These are phyloP conservation scores for Sminthurides aquaticus DNA, from an alignment of 2,888 invertebrate species.

Conservation along the genomic window DNA sequence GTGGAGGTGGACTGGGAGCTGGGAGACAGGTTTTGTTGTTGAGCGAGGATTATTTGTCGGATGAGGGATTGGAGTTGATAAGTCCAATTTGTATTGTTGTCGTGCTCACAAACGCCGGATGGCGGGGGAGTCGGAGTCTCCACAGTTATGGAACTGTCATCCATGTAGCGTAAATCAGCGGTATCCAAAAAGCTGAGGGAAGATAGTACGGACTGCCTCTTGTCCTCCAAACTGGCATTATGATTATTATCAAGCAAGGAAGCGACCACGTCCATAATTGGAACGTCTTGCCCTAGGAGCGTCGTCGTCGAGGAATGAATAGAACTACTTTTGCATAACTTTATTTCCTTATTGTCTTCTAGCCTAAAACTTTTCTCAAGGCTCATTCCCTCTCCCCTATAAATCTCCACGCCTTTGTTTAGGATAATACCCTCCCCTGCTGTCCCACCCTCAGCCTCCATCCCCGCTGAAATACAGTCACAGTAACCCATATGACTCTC, in stretches of 20 bases:
- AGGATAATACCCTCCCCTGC: constrained; percentile 10
- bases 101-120: constrained; percentile 50
- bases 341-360: constrained; percentile 6
- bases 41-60: constrained; percentile 40
- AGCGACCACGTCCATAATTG: constrained; percentile 62
- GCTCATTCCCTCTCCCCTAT: not conserved
- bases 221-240: constrained; percentile 33
- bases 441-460: constrained; percentile 14
- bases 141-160: constrained; percentile 75
- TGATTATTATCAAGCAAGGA: constrained; percentile 71
- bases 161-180: constrained; percentile 82
- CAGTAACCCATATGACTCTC: not conserved
- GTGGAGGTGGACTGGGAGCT: constrained; percentile 39
- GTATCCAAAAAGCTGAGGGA: constrained; percentile 56
- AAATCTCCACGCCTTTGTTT: not conserved
- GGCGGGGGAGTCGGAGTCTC: constrained; percentile 63
- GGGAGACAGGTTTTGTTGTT: constrained; percentile 43
- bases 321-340: constrained; percentile 21
- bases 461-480: constrained; percentile 7
- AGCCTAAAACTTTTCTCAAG: not conserved
- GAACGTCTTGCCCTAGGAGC: constrained; percentile 35
- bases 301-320: constrained; percentile 47
- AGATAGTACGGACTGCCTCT: constrained; percentile 39
- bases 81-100: constrained; percentile 26
- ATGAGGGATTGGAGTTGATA: constrained; percentile 40